Base-by-base conservation (phyloP, 2,113 vertebrate species). In the Pogona vitticeps region DNA sequence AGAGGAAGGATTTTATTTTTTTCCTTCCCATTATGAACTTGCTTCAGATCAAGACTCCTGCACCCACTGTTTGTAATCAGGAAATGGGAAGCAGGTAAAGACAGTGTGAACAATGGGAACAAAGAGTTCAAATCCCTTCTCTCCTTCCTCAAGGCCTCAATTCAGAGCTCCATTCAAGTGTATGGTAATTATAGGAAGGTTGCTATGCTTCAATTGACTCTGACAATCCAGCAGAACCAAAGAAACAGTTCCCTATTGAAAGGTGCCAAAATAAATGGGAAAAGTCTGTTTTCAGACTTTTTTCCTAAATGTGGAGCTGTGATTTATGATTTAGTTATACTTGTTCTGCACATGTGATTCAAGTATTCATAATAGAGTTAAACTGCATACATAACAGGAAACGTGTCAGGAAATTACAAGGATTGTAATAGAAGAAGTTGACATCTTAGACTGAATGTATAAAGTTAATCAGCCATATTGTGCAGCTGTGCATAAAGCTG, bases 191-290 rank as follows among this genome's bases (percentile, higher is more conserved):
- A 3, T 33, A 13, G 13, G 13, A n/a, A 70, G 80, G 1, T 12
- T 38, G 21, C 67, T 3, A 33, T 14, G 14, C 33, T 71, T 13
- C 14, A n/a, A 15, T 71, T 71, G 68, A 15, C 68, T 3, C 68
- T 71, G 33, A 71, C 31, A 71, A 71, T 3, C 68, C 84, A 73
- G 75, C 88, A 76, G 10, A 15, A 73, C 78, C n/a, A 71, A 85
- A 82, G 2, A 40, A 28, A 28, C 70, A 3, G 83, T 8, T 61
- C 71, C 73, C 86, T 82, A 33, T 8, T 52, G 88, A 84, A 3
- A 2, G 85, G 82, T 40, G 80, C 3, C 40, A 26, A 67, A 42
- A 28, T 52, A 52, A 72, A 40, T 46, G 38, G 72, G 10, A 76
- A 65, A 38, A 85, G 40, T 68, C 6, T 61, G 59, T 2, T 80